Conservation (phyloP, 1,140 invertebrate genomes). For the Papilio aristodemus region DNA sequence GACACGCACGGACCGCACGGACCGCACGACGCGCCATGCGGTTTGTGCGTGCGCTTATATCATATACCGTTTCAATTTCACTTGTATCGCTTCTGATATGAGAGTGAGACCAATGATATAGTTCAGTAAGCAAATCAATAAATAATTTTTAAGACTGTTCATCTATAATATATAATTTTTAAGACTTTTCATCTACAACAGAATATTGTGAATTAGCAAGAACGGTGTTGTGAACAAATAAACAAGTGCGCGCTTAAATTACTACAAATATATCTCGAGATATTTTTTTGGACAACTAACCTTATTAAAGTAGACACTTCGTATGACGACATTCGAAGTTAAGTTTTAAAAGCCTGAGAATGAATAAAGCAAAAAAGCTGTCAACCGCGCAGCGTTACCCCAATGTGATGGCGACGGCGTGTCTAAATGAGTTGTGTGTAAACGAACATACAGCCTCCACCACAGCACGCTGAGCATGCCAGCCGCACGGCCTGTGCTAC, state of each 20-base stretch:
- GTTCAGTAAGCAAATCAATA: too few species aligned
- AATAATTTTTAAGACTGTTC: too few species aligned
- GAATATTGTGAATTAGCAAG: too few species aligned
- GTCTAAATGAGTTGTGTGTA: not conserved
- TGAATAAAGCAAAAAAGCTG: too few species aligned
- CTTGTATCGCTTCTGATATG: too few species aligned
- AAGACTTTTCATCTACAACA: too few species aligned
- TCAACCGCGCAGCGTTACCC: not conserved
- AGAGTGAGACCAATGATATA: too few species aligned
- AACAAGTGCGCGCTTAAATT: not conserved
- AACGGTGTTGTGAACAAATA: not conserved
- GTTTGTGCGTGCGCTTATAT: too few species aligned
- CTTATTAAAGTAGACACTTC: not conserved
- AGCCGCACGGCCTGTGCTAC: not conserved
- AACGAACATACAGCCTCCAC: not conserved
- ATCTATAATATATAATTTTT: too few species aligned
- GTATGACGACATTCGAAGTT: not conserved
- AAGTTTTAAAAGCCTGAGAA: not conserved
- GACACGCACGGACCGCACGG: not conserved
- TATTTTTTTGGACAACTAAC: not conserved
- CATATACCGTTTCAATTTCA: too few species aligned
- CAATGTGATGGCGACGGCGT: not conserved
- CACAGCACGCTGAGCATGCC: too few species aligned
- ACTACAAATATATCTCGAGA: not conserved
- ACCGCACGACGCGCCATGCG: too few species aligned